Evolutionary conservation across 2,888 invertebrate genomes (phyloP).

Genomic region (Clepsis dumicolana): DNA sequence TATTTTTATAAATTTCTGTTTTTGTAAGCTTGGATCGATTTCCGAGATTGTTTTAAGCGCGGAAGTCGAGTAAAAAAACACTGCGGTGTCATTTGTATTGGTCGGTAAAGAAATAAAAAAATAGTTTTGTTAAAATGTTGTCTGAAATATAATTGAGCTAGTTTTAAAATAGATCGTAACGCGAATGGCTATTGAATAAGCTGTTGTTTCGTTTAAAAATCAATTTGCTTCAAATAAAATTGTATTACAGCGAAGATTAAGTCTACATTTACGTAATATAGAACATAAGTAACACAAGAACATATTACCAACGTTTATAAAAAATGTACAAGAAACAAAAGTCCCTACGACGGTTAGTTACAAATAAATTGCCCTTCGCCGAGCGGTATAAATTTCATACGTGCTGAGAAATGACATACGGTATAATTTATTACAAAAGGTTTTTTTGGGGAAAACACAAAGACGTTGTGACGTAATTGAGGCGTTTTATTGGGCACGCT

Average conservation of each 20-base stretch:
- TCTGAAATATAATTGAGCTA: too few relatives aligned
- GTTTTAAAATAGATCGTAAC: too few relatives aligned
- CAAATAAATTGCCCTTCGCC: slow-evolving; percentile 84
- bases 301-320: slow-evolving; percentile 13
- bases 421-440: slow-evolving; percentile 82
- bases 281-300: too few relatives aligned
- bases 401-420: slow-evolving; percentile 87
- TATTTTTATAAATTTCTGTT: slow-evolving; percentile 42
- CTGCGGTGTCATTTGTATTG: background rate
- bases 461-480: slow-evolving; percentile 85
- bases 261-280: background rate
- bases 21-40: slow-evolving; percentile 27
- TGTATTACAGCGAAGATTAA: too few relatives aligned
- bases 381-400: slow-evolving; percentile 85
- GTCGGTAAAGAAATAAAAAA: too few relatives aligned
- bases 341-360: slow-evolving; percentile 55
- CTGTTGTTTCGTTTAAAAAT: too few relatives aligned
- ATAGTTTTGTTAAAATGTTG: too few relatives aligned
- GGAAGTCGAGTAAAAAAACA: background rate
- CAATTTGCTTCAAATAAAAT: too few relatives aligned
- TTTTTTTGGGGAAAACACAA: slow-evolving; percentile 76
- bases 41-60: slow-evolving; percentile 7
- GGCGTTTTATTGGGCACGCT: slow-evolving; percentile 75
- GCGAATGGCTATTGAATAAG: too few relatives aligned
- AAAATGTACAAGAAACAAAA: slow-evolving; percentile 5